A percentile compares a stretch with the other conserved stretches of the same genome.
These are phyloP conservation scores for Pinctada fucata DNA, from an alignment of 2,888 invertebrate genomes.

Conservation along the genomic window DNA sequence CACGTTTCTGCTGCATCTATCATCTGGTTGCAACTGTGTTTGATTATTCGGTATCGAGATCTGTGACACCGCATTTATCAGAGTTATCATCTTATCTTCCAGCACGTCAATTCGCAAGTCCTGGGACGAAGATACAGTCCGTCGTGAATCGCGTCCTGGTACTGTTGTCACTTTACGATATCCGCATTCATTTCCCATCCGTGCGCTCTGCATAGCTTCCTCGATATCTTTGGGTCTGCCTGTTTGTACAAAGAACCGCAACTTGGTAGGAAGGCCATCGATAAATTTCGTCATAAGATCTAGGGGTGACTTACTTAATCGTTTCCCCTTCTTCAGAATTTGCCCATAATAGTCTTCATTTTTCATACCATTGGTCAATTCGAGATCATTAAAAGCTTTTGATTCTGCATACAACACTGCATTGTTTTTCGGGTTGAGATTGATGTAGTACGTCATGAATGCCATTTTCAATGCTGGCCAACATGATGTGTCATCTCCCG, in stretches of 20 bases:
- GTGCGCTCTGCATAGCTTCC: too few relatives aligned
- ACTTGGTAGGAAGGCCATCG: too few relatives aligned
- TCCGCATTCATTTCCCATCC: neutral
- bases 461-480: too few relatives aligned
- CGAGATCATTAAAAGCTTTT: neutral
- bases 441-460: neutral
- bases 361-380: neutral
- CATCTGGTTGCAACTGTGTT: neutral
- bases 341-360: neutral
- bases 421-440: neutral
- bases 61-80: neutral
- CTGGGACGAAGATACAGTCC: neutral
- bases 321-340: neutral
- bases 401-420: neutral
- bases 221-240: too few relatives aligned
- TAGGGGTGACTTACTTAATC: neutral
- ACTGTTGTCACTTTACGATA: neutral
- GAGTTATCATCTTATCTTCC: neutral
- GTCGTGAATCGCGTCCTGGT: neutral
- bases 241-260: too few relatives aligned
- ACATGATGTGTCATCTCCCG: too few relatives aligned
- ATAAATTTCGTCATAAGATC: neutral
- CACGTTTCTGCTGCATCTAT: neutral
- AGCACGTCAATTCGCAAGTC: neutral
- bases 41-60: neutral